These are phyloP conservation scores for Philonicus albiceps DNA, from an alignment of 2,888 invertebrate genomes.

Conservation along the genomic window DNA sequence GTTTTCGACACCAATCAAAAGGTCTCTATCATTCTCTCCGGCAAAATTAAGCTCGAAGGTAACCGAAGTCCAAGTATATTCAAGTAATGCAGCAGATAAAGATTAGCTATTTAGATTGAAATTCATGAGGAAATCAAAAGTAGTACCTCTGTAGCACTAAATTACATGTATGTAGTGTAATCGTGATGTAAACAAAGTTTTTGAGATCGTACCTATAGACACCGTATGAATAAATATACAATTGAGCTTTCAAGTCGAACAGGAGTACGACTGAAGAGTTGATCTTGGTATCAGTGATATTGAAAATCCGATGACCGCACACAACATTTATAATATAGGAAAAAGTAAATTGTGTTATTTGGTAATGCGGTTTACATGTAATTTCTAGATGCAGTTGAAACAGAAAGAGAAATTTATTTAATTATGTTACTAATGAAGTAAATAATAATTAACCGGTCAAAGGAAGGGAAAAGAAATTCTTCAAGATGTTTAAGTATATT, in stretches of 20 bases:
- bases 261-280: neutral
- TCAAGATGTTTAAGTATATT: slow-evolving; percentile 45
- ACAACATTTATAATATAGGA: neutral
- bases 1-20: neutral
- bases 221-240: neutral
- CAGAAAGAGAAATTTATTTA: neutral
- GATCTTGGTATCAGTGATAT: slow-evolving; percentile 8
- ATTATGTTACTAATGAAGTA: neutral
- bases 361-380: neutral
- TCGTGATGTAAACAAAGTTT: neutral
- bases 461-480: neutral
- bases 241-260: neutral
- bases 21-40: neutral
- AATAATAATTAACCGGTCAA: neutral
- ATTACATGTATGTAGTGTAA: neutral
- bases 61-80: neutral
- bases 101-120: neutral
- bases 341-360: neutral
- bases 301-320: neutral
- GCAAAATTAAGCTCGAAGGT: neutral
- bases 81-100: neutral
- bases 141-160: neutral
- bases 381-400: neutral
- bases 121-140: neutral
- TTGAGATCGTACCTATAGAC: neutral